Evolutionary conservation across 2,888 invertebrate genomes (phyloP).

Genomic region (Iselma pallidipennis): DNA sequence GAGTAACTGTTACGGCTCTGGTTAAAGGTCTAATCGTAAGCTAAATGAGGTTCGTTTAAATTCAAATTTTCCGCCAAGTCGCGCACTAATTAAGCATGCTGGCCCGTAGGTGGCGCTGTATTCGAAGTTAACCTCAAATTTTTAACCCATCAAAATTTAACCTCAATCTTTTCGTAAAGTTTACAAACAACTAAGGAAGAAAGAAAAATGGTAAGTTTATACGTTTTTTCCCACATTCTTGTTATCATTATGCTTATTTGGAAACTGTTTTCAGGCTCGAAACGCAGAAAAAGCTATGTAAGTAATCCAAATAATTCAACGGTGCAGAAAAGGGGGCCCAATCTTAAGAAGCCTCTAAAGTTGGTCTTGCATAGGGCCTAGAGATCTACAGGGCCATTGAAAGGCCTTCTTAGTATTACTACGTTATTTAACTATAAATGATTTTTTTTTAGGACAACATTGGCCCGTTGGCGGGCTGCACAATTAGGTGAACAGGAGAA

Average conservation of each 20-base stretch:
- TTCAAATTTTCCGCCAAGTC: too few species aligned
- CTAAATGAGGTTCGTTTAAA: too few species aligned
- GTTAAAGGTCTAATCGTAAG: too few species aligned
- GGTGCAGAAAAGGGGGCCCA: too few species aligned
- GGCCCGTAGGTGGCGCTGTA: neutral
- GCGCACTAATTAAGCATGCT: too few species aligned
- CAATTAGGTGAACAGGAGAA: conserved; percentile 88
- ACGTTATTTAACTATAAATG: neutral
- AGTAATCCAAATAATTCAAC: conserved; percentile 60
- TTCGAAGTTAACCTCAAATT: too few species aligned
- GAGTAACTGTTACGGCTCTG: too few species aligned
- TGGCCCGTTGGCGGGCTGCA: conserved; percentile 97
- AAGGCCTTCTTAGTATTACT: too few species aligned
- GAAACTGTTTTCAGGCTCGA: conserved; percentile 70
- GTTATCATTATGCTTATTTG: neutral
- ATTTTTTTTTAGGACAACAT: conserved; percentile 77
- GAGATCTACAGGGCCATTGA: too few species aligned
- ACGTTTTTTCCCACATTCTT: neutral
- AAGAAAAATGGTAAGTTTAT: neutral
- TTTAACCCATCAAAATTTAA: too few species aligned
- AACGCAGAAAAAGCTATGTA: conserved; percentile 98
- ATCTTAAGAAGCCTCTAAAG: too few species aligned
- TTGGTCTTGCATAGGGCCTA: too few species aligned
- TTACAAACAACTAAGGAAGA: neutral
- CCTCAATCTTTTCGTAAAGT: neutral